Evolutionary conservation across 2,113 vertebrate genomes (phyloP).

Genomic region (Ciconia stormi): DNA sequence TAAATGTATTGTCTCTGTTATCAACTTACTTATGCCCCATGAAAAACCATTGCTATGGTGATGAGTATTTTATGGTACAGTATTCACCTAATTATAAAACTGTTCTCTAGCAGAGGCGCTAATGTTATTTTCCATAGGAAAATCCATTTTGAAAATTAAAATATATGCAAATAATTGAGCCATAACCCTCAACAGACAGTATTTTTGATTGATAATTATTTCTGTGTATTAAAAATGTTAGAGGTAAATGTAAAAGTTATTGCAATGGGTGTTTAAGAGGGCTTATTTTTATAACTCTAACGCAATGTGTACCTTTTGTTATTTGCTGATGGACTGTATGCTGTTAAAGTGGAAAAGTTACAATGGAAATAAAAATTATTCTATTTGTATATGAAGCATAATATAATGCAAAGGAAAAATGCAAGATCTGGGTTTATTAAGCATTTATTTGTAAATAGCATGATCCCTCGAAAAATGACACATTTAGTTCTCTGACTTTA

Average conservation of each 20-base stretch:
- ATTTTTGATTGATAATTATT: slow-evolving; percentile 50
- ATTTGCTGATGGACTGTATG: not conserved
- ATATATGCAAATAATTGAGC: not conserved
- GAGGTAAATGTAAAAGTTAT: slow-evolving; percentile 5
- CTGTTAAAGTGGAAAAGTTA: slow-evolving; percentile 18
- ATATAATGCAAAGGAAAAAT: slow-evolving; percentile 6
- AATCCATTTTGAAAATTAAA: slow-evolving; percentile 53
- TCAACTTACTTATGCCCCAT: slow-evolving; percentile 40
- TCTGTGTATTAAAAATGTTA: slow-evolving; percentile 37
- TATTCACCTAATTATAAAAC: slow-evolving; percentile 54
- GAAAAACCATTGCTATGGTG: slow-evolving; percentile 49
- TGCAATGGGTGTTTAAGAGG: not conserved
- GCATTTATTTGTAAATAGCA: slow-evolving; percentile 40
- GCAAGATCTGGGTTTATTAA: slow-evolving; percentile 22
- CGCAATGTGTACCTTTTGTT: slow-evolving; percentile 2
- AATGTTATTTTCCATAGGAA: slow-evolving; percentile 22
- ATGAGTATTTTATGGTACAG: slow-evolving; percentile 57
- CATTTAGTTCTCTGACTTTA: slow-evolving; percentile 3
- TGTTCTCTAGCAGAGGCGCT: not conserved
- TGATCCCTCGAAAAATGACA: not conserved
- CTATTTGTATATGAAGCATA: not conserved
- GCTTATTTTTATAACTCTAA: not conserved
- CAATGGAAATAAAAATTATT: slow-evolving; percentile 43
- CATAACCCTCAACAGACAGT: not conserved
- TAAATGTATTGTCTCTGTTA: slow-evolving; percentile 30